Evolutionary conservation across 2,888 invertebrate species (phyloP), one percentile per base, ranked within the genome.

Genomic region (Scaptomyza parva): DNA sequence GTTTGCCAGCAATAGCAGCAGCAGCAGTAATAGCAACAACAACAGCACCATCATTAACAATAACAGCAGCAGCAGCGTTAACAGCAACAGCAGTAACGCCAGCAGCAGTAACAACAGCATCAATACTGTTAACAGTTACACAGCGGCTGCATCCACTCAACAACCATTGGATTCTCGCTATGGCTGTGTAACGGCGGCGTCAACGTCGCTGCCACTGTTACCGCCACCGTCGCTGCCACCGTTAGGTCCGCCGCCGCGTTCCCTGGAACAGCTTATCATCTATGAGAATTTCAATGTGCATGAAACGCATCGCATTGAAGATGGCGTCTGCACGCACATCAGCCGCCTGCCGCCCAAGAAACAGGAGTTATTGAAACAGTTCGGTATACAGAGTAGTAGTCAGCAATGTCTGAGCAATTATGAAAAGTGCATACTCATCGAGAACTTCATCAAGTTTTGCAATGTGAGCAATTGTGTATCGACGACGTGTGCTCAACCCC

Each of bases 401-500:
- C 84, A 85, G 84, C 91, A 91, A 88, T 89, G 89, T 87, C 91
- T 91, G 83, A 90, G 91, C 81, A 91, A 91, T 91, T 90, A 91
- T 83, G 91, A 91, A 90, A 91, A 91, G 89, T 90, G 90, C 88
- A 90, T 91, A 87, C 83, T 91, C 91, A 89, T 91, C 91, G 91
- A 91, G 87, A 91, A 91, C 88, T 91, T 91, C 91, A 91, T 90
- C 89, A 89, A 91, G 83, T 91, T 91, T 89, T 91, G 91, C 91
- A 91, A 91, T 91, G 91, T 91, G 91, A 91, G 91, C 91, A 88
- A 89, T 47, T 48, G 78, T 69, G 82, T 60, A 67, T 71, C 81
- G 75, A 47, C 68, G 48, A 14, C 33, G 50, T 62, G 44, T 59
- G 58, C 43, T 58, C 53, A 43, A 37, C 51, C 3, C 37, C 37